Evolutionary conservation across 2,113 vertebrate species (phyloP), one percentile per base, ranked within the genome.

Genomic region (Sitta europaea): DNA sequence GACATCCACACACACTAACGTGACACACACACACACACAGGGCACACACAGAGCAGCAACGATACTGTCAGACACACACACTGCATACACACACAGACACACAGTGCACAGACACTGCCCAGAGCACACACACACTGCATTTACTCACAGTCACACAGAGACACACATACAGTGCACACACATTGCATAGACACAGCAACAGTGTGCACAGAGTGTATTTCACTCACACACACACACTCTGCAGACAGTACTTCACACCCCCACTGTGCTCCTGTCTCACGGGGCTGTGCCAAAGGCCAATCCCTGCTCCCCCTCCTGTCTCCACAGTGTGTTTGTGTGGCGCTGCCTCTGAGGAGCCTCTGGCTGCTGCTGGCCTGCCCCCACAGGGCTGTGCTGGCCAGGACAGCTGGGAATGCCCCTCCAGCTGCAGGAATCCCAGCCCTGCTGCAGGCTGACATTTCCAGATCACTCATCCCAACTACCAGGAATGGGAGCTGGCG

Each of bases 281-380:
- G 8, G 62, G 54, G 45, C 53, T 8, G 27, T 36, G 36, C 36
- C 6, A 2, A 22, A 33, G 53, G 53, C 36, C 6, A 16, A 36
- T 12, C 20, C 13, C 20, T 4, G 14, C 11, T 24, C 5, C 63
- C 24, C 8, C 12, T 92, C 63, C 81, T 45, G 48, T 78, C n/a
- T 72, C 42, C 84, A 4, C 90, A 99, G 99, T 71, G 97, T 99
- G 10, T 99, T 99, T 43, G 98, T 99, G 28, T 99, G 99, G 99
- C 98, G 97, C 73, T 99, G 98, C 65, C 97, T 98, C 58, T 99
- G 97, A 99, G 28, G 58, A 76, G 38, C 50, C 40, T 8, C 35
- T 29, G 17, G 45, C 10, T 18, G 47, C 79, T 53, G 67, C 95
- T 71, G 72, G 43, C 65, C 71, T 57, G 90, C 79, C 54, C 57